Conservation (phyloP, 2,113 vertebrate species). For the Trachemys scripta region DNA sequence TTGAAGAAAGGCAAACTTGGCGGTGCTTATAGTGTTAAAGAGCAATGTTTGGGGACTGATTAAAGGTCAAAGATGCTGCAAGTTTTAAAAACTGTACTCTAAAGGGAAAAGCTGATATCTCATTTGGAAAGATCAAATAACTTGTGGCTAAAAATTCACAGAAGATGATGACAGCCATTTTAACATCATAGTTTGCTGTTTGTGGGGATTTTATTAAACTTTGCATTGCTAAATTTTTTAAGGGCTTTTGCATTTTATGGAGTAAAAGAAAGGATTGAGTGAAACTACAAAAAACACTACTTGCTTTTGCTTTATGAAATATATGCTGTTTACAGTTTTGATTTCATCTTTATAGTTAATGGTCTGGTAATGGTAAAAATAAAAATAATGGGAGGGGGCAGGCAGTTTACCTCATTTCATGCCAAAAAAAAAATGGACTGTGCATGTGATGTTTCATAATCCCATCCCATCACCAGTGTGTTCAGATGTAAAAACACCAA, state of each 20-base stretch:
- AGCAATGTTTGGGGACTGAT: constrained; percentile 40
- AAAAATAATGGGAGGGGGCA: neutral
- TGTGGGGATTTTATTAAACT: constrained; percentile 48
- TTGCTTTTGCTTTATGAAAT: constrained; percentile 4
- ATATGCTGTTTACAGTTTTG: neutral
- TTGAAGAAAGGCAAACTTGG: constrained; percentile 18
- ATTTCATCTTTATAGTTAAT: neutral
- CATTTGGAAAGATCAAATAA: constrained; percentile 49
- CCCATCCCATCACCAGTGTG: constrained; percentile 15
- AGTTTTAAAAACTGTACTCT: constrained; percentile 43
- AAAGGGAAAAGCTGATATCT: constrained; percentile 26
- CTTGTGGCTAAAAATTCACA: constrained; percentile 71
- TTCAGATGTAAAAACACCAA: constrained; percentile 47
- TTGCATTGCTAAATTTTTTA: constrained; percentile 18
- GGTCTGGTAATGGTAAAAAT: neutral
- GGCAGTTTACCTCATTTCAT: neutral
- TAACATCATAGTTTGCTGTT: constrained; percentile 58
- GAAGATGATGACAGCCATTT: constrained; percentile 76
- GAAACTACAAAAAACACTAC: neutral
- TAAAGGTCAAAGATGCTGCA: constrained; percentile 60
- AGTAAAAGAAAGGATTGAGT: neutral
- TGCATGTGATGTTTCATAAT: neutral
- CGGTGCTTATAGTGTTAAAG: neutral
- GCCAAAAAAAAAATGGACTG: neutral
- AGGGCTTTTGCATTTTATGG: neutral